Percentiles rank a stretch among this genome's conserved stretches.
Evolutionary conservation across 1,140 invertebrate species (phyloP).

Genomic region (Dolichoris vasculosae): DNA sequence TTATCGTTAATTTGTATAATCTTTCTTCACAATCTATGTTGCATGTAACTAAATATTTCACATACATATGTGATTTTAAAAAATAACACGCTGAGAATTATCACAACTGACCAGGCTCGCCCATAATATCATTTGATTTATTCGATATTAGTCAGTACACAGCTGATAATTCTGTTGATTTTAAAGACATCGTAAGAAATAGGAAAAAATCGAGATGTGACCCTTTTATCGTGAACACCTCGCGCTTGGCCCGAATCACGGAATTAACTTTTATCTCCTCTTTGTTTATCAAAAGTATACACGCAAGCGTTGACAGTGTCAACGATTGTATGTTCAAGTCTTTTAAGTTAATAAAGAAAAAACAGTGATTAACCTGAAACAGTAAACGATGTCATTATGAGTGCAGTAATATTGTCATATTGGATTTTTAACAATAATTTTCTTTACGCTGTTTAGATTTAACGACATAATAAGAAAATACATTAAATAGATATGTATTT

Average conservation of each 20-base stretch:
- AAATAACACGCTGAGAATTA: constrained; percentile 25
- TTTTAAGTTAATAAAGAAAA: too few relatives aligned
- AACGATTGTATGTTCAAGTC: too few relatives aligned
- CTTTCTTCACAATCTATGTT: not conserved
- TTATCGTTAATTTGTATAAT: not conserved
- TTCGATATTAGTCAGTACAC: constrained; percentile 60
- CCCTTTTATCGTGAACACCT: constrained; percentile 60
- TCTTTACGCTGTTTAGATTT: not conserved
- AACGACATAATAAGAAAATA: too few relatives aligned
- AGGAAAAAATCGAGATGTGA: constrained; percentile 65
- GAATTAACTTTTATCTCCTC: constrained; percentile 52
- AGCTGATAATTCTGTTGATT: constrained; percentile 67
- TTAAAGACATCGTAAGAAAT: constrained; percentile 54
- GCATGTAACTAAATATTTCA: constrained; percentile 21
- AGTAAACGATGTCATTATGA: constrained; percentile 17
- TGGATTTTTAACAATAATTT: not conserved
- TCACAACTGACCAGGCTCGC: constrained; percentile 15
- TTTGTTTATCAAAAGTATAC: constrained; percentile 40
- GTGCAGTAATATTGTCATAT: constrained; percentile 52
- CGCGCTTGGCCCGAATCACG: constrained; percentile 55
- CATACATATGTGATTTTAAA: not conserved
- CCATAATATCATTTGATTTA: constrained; percentile 61
- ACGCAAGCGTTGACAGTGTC: not conserved
- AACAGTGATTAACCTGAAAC: too few relatives aligned
- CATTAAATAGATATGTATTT: too few relatives aligned